Base-by-base conservation (phyloP, 2,888 invertebrate genomes). In the Lutraria lutraria region DNA sequence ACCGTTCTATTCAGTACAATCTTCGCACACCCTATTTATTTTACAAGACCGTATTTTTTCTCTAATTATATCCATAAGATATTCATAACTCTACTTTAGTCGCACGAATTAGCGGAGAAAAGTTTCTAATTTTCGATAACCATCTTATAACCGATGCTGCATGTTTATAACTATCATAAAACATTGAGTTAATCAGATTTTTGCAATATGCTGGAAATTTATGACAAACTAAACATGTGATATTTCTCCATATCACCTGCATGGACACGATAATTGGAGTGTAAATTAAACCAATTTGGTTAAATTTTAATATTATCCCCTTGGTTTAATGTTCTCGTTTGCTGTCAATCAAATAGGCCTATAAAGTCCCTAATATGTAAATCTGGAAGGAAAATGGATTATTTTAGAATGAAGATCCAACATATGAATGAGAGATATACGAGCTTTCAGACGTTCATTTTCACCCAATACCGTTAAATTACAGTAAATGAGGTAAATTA, bases 41-140 rank as follows among this genome's bases (percentile, higher is more conserved):
- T 76, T 34, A 76, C 21, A 21, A 19, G 31, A 31, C 29, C 1
- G 2, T 76, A 31, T 76, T 76, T 76, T 31, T 15, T 25, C 29
- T 76, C 31, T 76, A 34, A 34, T 76, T 34, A 76, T 76, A 76
- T 34, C 76, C 31, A 34, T 76, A 76, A 34, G 19, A 76, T 76
- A 76, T 76, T 76, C 76, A 76, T 76, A 76, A 76, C 16, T 31
- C 19, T 21, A 76, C 76, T 84, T 53, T 72, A 53, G 25, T 72
- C 52, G 84, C 54, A 19, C 19, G 54, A 84, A 90, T 92, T 92
- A 92, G 89, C 80, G 90, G 88, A 81, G 89, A 90, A 92, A 88
- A 90, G 88, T 92, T 90, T 88, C 90, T 92, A 92, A 92, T 92
- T 92, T 92, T 86, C 63, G 88, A 89, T 90, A 90, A 89, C 88